Percentiles rank a stretch among this genome's conserved stretches.
Evolutionary conservation across 2,888 invertebrate genomes (phyloP).

Genomic region (Aphodius sticticus): DNA sequence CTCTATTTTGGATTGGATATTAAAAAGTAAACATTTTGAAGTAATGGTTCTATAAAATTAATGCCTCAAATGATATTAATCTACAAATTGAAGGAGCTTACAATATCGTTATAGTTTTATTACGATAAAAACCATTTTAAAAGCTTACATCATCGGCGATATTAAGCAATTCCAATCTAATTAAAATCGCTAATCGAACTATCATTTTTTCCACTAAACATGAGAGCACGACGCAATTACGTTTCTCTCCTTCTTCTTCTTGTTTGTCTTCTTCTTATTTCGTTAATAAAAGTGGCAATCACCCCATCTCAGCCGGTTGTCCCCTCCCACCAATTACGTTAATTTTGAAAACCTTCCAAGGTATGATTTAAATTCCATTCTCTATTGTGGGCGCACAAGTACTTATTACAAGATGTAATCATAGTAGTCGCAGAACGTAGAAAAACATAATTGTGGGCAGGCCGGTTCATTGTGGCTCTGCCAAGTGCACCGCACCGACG

Average conservation of each 20-base stretch:
- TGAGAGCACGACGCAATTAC: background rate
- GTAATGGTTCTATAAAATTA: background rate
- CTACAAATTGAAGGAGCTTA: background rate
- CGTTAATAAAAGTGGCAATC: slow-evolving; percentile 43
- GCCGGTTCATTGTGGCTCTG: slow-evolving; percentile 34
- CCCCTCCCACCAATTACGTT: slow-evolving; percentile 57
- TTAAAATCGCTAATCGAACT: background rate
- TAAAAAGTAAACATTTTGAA: no score
- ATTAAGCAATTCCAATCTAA: slow-evolving; percentile 4
- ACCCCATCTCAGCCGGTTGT: slow-evolving; percentile 40
- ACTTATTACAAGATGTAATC: slow-evolving; percentile 57
- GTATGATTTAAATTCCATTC: slow-evolving; percentile 60
- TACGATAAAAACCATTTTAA: background rate
- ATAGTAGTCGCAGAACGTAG: slow-evolving; percentile 51
- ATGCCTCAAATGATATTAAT: background rate
- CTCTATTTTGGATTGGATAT: no score
- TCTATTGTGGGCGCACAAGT: slow-evolving; percentile 57
- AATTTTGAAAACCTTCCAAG: slow-evolving; percentile 56
- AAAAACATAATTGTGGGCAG: slow-evolving; percentile 32
- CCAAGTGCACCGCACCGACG: background rate
- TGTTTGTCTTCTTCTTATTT: slow-evolving; percentile 36
- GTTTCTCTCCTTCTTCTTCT: background rate
- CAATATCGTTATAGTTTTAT: background rate
- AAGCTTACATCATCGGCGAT: background rate
- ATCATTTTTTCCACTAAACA: background rate